Evolutionary conservation across 2,113 vertebrate species (phyloP), one percentile per base, ranked within the genome.

Genomic region (Thinocorus orbignyianus): DNA sequence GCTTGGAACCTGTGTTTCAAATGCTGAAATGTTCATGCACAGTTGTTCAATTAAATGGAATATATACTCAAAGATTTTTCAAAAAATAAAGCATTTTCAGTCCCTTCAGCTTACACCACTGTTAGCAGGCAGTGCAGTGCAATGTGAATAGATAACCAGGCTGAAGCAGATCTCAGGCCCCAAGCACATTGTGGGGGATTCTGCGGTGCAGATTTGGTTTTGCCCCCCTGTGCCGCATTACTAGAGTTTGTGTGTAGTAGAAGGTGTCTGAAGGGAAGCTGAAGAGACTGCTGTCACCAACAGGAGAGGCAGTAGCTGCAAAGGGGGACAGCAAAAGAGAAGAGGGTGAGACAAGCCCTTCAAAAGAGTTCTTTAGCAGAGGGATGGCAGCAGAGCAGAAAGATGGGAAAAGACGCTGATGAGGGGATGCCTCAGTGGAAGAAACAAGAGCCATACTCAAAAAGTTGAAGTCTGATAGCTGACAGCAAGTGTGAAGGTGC

Each of bases 141-240:
- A 28, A 28, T 7, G 24, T 1, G 26, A 81, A 44, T 26, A 55
- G 22, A 44, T 16, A 48, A 61, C 30, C 12, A 23, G 39, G 25
- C n/a, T 68, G 69, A 14, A 81, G 41, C 48, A 4, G 37, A 51
- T 48, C 62, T 49, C 55, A 69, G 31, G 35, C 35, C 49, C 11
- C 1, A 1, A 35, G 44, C 31, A 51, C 13, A 5, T 10, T 31
- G 28, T 0, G 13, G 28, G 42, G 31, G 23, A 11, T 57, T n/a
- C 31, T 64, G 64, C 33, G 39, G 13, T 35, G 23, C 17, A 58
- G 49, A 39, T 44, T 42, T 51, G 17, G 5, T 3, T 62, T 81
- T 82, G 26, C 20, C 5, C 7, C 10, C 6, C 35, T 51, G 15
- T 33, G 25, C 28, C 55, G 23, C 5, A 0, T 64, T 62, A 62